phyloP scores from a whole-genome alignment of 2,888 invertebrate species.

The Caenorhabditis drosophilae region DNA sequence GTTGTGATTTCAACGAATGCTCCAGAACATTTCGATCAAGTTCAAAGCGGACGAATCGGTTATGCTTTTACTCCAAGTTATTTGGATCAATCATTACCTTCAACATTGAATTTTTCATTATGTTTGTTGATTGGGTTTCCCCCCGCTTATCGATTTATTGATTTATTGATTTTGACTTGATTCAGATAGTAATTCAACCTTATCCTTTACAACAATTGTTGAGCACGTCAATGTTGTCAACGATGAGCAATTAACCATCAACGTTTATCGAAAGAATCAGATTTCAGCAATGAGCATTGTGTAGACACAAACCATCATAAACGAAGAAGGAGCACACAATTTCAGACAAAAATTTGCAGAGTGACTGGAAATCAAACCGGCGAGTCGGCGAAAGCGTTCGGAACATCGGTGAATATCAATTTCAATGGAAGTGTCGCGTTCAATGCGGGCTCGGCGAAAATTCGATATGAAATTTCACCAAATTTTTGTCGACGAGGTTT shows the following conservation, averaged over 20 bases:
- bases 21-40: slow-evolving; percentile 16
- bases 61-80: slow-evolving; percentile 33
- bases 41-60: slow-evolving; percentile 13
- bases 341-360: slow-evolving; percentile 5
- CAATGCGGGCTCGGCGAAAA: slow-evolving; percentile 21
- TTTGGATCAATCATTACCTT: slow-evolving; percentile 7
- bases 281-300: slow-evolving; percentile 28
- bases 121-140: slow-evolving; percentile 4
- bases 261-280: slow-evolving; percentile 16
- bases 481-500: too few species aligned
- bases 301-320: too few species aligned
- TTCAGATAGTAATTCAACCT: slow-evolving; percentile 21
- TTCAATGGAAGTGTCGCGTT: slow-evolving; percentile 11
- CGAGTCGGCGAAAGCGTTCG: slow-evolving; percentile 23
- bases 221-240: slow-evolving; percentile 25
- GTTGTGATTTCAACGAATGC: slow-evolving; percentile 18
- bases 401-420: slow-evolving; percentile 19
- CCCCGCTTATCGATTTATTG: background rate
- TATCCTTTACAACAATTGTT: slow-evolving; percentile 22
- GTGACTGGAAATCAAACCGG: slow-evolving; percentile 35
- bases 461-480: slow-evolving; percentile 26
- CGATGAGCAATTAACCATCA: slow-evolving; percentile 21
- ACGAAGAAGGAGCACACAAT: too few species aligned
- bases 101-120: slow-evolving; percentile 19
- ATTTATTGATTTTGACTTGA: background rate